Evolutionary conservation across 2,113 vertebrate species (phyloP).

Genomic region (Elephantulus edwardii): DNA sequence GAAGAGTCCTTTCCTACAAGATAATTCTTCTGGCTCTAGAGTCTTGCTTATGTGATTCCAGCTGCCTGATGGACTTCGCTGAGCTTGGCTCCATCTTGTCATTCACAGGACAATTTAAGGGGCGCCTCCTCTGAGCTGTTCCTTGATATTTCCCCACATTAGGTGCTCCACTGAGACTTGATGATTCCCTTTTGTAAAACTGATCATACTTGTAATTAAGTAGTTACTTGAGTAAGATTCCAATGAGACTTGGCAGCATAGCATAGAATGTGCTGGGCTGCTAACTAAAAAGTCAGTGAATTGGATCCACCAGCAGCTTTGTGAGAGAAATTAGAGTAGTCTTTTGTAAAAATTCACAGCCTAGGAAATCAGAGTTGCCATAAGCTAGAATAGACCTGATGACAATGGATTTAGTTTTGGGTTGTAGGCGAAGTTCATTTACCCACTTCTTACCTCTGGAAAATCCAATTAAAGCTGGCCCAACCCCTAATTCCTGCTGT

Average conservation of each 20-base stretch:
- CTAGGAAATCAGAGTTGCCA: too few relatives aligned
- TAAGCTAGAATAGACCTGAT: too few relatives aligned
- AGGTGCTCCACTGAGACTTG: neutral
- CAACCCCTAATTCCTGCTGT: neutral
- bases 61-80: neutral
- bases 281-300: too few relatives aligned
- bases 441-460: neutral
- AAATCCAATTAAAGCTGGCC: neutral
- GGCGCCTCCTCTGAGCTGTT: neutral
- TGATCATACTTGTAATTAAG: neutral
- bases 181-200: neutral
- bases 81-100: neutral
- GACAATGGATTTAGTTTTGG: too few relatives aligned
- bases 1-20: neutral
- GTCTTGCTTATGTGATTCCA: neutral
- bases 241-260: too few relatives aligned
- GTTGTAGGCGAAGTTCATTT: too few relatives aligned
- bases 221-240: neutral
- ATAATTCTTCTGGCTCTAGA: neutral
- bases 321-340: too few relatives aligned
- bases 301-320: too few relatives aligned
- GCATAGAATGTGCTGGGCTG: too few relatives aligned
- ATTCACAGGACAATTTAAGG: neutral
- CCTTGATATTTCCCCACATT: neutral
- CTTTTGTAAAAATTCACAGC: too few relatives aligned